phyloP scores from a whole-genome alignment of 2,113 vertebrate species.

The Scalopus aquaticus region DNA sequence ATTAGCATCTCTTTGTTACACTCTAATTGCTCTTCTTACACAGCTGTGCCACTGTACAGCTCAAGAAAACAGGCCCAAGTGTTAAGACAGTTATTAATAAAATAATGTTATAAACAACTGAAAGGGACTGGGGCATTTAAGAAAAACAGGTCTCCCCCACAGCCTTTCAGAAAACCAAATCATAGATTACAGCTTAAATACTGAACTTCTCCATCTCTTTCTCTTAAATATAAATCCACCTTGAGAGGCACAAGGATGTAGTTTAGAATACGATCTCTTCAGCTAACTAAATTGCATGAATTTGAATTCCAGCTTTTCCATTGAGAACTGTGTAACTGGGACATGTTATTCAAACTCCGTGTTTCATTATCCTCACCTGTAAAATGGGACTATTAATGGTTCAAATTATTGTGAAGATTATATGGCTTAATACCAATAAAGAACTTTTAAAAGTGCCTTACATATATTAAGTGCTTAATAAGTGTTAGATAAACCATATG shows the following conservation, averaged over 20 bases:
- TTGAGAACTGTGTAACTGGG: not conserved
- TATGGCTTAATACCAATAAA: not conserved
- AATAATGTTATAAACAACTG: constrained; percentile 58
- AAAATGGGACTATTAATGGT: not conserved
- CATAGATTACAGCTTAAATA: not conserved
- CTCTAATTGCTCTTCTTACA: constrained; percentile 82
- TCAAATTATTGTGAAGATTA: not conserved
- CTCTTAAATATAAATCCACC: not conserved
- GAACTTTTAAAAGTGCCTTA: not conserved
- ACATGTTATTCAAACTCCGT: not conserved
- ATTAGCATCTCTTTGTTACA: constrained; percentile 86
- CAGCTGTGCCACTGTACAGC: constrained; percentile 82
- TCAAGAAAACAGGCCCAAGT: constrained; percentile 73
- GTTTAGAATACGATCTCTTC: not conserved
- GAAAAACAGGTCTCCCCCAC: constrained; percentile 38
- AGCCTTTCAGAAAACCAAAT: constrained; percentile 50
- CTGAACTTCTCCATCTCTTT: not conserved
- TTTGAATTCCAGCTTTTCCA: not conserved
- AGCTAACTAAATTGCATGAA: not conserved
- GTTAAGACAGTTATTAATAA: constrained; percentile 72
- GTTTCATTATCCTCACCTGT: not conserved
- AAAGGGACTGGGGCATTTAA: constrained; percentile 14
- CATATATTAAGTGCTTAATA: not conserved
- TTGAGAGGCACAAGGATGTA: not conserved
- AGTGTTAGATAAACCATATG: not conserved